Evolutionary conservation across 2,113 vertebrate genomes (phyloP).

Genomic region (Lagopus muta): DNA sequence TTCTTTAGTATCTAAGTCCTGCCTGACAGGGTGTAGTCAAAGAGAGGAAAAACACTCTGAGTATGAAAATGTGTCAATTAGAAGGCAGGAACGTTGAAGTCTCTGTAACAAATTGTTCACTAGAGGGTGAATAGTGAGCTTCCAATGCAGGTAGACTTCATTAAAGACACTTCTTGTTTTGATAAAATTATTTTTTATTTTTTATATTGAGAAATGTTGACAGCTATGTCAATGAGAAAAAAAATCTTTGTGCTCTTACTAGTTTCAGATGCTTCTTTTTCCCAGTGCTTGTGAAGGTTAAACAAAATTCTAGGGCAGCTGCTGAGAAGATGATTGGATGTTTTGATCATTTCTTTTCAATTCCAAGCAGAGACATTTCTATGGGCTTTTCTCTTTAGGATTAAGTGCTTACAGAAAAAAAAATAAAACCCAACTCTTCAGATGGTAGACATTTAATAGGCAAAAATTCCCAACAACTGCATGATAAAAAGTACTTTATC

Average conservation of each 20-base stretch:
- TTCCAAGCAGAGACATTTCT: background rate
- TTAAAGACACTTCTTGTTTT: slow-evolving; percentile 14
- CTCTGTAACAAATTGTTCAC: slow-evolving; percentile 31
- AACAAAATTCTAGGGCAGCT: background rate
- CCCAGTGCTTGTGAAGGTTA: background rate
- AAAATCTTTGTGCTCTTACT: background rate
- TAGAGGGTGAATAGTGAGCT: slow-evolving; percentile 26
- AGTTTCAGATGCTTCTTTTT: background rate
- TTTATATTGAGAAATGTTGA: background rate
- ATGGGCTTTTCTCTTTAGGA: background rate
- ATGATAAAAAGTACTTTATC: background rate
- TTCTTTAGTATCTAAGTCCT: slow-evolving; percentile 10
- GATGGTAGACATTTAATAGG: background rate
- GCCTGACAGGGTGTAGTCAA: slow-evolving; percentile 37
- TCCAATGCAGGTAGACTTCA: background rate
- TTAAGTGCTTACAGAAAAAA: background rate
- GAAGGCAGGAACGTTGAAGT: slow-evolving; percentile 20
- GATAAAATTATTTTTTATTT: background rate
- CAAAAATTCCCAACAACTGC: background rate
- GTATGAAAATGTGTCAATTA: slow-evolving; percentile 44
- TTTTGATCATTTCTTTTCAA: background rate
- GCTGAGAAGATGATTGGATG: background rate
- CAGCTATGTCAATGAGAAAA: background rate
- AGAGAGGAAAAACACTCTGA: slow-evolving; percentile 10
- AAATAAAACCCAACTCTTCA: background rate